Conservation (phyloP, 2,888 invertebrate species). For the Tenodera sinensis region DNA sequence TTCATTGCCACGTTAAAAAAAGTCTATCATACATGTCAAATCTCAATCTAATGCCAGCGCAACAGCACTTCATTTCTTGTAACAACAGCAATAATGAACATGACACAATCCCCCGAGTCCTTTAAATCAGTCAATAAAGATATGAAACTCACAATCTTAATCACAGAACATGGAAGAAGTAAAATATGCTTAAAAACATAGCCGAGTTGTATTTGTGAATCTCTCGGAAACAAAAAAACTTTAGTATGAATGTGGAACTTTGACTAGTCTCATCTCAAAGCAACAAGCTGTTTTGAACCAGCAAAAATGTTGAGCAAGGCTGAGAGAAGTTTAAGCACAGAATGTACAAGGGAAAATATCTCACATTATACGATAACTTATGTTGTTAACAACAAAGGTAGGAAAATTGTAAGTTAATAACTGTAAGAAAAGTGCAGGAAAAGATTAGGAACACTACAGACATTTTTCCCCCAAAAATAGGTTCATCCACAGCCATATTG, state of each 20-base stretch:
- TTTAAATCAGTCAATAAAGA: not conserved
- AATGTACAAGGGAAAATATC: not conserved
- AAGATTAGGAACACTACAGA: not conserved
- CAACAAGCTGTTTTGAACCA: not conserved
- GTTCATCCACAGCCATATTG: not conserved
- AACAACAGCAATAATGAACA: not conserved
- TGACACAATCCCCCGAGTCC: not conserved
- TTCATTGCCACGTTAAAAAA: not conserved
- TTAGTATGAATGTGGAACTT: not conserved
- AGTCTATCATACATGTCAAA: not conserved
- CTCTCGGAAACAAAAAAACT: not conserved
- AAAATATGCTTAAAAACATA: not conserved
- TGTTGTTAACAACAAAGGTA: not conserved
- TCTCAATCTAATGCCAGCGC: not conserved
- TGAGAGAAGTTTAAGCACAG: not conserved
- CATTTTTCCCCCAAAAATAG: not conserved
- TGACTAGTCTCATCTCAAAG: not conserved
- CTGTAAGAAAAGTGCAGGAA: not conserved
- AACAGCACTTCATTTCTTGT: not conserved
- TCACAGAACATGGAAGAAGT: not conserved
- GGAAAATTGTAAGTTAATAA: not conserved
- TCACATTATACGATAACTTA: not conserved
- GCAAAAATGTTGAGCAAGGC: not conserved
- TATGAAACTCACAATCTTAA: not conserved
- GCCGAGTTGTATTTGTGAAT: not conserved